A percentile compares a stretch with the other conserved stretches of the same genome.
These are phyloP conservation scores for Sthenelais limicola DNA, from an alignment of 2,888 invertebrate genomes.

Conservation along the genomic window DNA sequence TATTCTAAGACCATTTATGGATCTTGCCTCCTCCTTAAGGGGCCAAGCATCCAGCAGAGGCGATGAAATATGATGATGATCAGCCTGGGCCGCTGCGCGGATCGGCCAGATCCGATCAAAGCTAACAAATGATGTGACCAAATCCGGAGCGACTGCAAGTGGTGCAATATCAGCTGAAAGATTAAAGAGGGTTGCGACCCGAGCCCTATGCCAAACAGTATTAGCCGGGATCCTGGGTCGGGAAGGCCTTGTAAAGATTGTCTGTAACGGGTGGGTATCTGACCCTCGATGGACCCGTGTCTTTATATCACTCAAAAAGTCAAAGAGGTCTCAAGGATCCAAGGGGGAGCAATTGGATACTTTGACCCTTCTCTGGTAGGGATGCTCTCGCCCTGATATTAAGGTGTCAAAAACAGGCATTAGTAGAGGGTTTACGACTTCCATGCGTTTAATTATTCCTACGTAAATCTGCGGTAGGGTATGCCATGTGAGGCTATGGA, in stretches of 20 bases:
- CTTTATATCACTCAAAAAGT: conserved; percentile 30
- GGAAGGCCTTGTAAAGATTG: conserved; percentile 19
- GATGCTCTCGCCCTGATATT: no score
- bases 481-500: no score
- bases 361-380: background rate
- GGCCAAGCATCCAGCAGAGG: background rate
- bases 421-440: no score
- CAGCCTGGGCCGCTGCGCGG: no score
- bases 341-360: conserved; percentile 16
- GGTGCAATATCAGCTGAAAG: conserved; percentile 29
- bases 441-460: no score
- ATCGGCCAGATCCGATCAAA: conserved; percentile 18
- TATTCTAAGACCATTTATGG: no score
- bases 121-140: conserved; percentile 16
- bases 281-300: conserved; percentile 19
- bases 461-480: no score
- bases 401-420: no score
- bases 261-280: conserved; percentile 1
- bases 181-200: conserved; percentile 25
- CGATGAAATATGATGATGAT: background rate
- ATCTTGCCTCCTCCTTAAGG: background rate
- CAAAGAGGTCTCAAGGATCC: background rate
- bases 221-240: conserved; percentile 7
- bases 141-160: conserved; percentile 16
- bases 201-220: conserved; percentile 9